Evolutionary conservation across 2,797 vertebrate genomes (phyloP), one percentile per base, ranked within the genome.

Genomic region (Rhabdomys pumilio): DNA sequence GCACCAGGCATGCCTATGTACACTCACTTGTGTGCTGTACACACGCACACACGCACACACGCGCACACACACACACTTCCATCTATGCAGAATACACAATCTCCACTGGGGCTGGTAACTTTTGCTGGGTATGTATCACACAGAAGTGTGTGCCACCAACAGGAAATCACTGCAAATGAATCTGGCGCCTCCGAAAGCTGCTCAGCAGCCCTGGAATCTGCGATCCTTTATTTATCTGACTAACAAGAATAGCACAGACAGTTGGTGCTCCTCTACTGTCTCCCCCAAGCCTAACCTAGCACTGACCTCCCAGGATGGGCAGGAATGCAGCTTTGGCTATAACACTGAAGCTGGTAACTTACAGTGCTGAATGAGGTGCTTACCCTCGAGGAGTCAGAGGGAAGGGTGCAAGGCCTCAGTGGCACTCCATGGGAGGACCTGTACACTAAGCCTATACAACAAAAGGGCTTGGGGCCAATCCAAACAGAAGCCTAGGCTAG

Each of bases 211-310:
- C 93, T 89, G 97, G 95, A 96, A 95, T 97, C 96, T 77, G 89
- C 82, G 95, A 95, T 90, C 96, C 97, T 97, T 97, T 97, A 97
- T 97, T 97, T 97, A 98, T 97, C 95, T 69, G 41, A 50, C 93
- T 85, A 91, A 96, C 96, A 95, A 94, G 96, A 98, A 98, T 97
- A 98, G 97, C 92, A 84, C 95, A 98, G 96, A 95, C 96, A 96
- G 97, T 88, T 95, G 97, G 89, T 95, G 59, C 89, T 96, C 93
- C 81, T 86, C 79, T 65, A 55, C 86, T 90, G 97, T 97, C 97
- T 96, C 94, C 86, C 95, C 61, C 34, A 77, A 89, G 95, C 76
- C 97, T 97, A 97, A 94, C 95, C 97, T 63, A 95, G 92, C 57
- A 84, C 86, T 96, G 96, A 95, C 96, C 92, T 80, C 93, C 67